Evolutionary conservation across 2,888 invertebrate species (phyloP), one percentile per base, ranked within the genome.

Genomic region (Lysandra bellargus): DNA sequence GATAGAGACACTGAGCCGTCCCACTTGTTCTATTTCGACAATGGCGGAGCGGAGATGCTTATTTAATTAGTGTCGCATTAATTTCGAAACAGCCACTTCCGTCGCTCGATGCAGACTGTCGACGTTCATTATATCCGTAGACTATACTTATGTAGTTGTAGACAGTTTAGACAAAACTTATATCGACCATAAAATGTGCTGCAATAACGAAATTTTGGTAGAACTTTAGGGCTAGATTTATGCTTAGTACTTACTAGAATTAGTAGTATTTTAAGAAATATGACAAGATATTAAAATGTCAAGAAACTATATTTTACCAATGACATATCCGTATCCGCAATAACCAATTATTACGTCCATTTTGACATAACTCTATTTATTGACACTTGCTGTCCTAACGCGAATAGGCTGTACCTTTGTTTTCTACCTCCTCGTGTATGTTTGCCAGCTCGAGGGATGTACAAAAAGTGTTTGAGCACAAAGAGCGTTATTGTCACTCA

Each of bases 1-100:
- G 37, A 74, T 53, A 75, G 4, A 53, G 57, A 33, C 44, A 49
- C 44, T 7, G 44, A 75, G 33, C 75, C 12, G 14, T 14, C 76
- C 76, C 17, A 33, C 30, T 57, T 80, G 76, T 80, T 81, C 79
- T 80, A 80, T 81, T 81, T 81, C 78, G 81, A 81, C 80, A 81
- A 79, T 78, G 78, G 73, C 79, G 78, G 40, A 78, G 78, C 88
- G 84, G 76, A 76, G 76, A 76, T 76, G 76, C 76, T 92, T 91
- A 92, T 91, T 90, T 91, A 91, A 93, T 93, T 93, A 92, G 90
- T 89, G 87, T 87, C 88, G 89, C 89, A 92, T 91, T 92, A 91
- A 92, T 93, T 91, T 91, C 89, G 91, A 92, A 92, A 92, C 91
- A 88, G 89, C 89, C 84, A 88, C 89, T 90, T 91, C 91, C 92